Evolutionary conservation across 2,797 vertebrate genomes (phyloP), one percentile per base, ranked within the genome.

Genomic region (Typhlichthys subterraneus): DNA sequence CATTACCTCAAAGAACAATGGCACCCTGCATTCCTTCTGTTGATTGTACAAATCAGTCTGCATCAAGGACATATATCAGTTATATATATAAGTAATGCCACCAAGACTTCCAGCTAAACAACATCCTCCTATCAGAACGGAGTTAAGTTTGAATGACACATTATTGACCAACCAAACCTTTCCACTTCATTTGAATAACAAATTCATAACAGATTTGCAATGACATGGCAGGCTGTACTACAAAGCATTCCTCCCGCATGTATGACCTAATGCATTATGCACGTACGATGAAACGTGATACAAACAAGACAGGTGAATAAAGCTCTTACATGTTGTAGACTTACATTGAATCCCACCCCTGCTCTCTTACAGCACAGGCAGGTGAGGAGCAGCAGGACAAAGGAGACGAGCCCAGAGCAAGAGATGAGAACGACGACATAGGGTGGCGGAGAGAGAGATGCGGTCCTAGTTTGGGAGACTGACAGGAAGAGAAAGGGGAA

Each of bases 391-490:
- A 97, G 91, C 70, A 97, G 94, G 82, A 97, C 92, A 83, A 97
- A 96, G 72, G 95, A 96, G 82, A 97, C 89, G 15, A 97, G 92
- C 66, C 95, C 95, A 0, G 95, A 97, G 86, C 95, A 96, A 73
- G 96, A 97, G 86, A 97, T 94, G 89, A 97, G 91, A 77, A 97
- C 94, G 90, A 97, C 92, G n/a, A 95, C 94, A 58, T 96, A 96
- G 19, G 95, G 94, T 53, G 96, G 95, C 79, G 95, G 93, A 75
- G 92, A 91, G 72, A 93, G 90, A 75, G 93, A 89, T 51, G 91
- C 91, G 13, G 90, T 86, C 84, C 94, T 92, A 77, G 94, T 90
- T 63, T 92, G 92, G 77, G 92, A 93, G 57, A 93, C 91, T 92
- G 82, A 68, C 64, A 80, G 72, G 68, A 45, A 62, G 68, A 85